Conservation (phyloP, 2,888 invertebrate genomes). For the Dryococelus australis region DNA sequence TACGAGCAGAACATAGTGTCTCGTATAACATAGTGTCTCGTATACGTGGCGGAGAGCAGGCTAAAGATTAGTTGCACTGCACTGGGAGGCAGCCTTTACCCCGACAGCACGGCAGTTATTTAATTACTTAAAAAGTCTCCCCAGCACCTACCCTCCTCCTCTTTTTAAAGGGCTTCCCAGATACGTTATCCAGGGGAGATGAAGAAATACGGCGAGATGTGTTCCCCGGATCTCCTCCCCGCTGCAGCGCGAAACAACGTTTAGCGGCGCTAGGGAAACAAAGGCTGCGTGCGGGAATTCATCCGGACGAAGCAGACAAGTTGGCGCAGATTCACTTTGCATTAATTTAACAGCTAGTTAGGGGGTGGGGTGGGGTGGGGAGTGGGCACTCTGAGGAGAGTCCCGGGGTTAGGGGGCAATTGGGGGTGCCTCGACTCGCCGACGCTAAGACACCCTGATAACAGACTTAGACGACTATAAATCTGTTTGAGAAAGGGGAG, state of each 20-base stretch:
- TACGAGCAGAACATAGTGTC: neutral
- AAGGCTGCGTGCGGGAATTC: neutral
- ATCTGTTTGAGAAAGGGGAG: slow-evolving; percentile 1
- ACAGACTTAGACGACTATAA: slow-evolving; percentile 16
- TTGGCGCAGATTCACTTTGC: slow-evolving; percentile 16
- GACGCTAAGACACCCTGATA: slow-evolving; percentile 2
- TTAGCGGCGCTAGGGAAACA: slow-evolving; percentile 8
- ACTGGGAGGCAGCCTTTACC: neutral
- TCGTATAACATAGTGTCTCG: neutral
- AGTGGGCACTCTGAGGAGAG: neutral
- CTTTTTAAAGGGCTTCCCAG: neutral
- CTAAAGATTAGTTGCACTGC: neutral
- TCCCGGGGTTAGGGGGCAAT: neutral
- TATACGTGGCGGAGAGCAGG: neutral
- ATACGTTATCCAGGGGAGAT: slow-evolving; percentile 11
- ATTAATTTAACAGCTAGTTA: neutral
- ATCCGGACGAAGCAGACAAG: slow-evolving; percentile 4
- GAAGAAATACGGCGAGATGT: neutral
- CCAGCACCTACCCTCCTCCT: neutral
- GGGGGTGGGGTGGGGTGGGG: neutral
- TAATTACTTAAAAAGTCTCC: neutral
- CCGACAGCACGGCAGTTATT: neutral
- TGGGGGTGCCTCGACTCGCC: neutral
- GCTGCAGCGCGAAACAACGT: neutral
- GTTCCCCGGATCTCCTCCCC: neutral